Percentiles rank a stretch among this genome's conserved stretches.
Conservation (phyloP, 2,888 invertebrate genomes). For the Heteromyza rotundicornis region DNA sequence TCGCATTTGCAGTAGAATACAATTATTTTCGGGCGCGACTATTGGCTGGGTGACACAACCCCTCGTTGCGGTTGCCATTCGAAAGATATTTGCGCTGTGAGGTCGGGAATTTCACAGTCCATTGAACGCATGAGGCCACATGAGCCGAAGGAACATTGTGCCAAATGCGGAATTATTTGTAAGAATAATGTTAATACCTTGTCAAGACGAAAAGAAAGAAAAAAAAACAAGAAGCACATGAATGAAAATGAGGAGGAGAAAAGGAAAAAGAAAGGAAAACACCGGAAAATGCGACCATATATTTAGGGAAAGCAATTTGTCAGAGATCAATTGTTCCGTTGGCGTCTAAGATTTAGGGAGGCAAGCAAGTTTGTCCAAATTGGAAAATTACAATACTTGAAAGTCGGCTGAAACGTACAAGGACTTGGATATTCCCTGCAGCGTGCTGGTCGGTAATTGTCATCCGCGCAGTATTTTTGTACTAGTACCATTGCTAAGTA, state of each 20-base stretch:
- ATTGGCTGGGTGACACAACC: not conserved
- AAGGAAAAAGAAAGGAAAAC: not conserved
- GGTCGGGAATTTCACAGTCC: conserved; percentile 52
- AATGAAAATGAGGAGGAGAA: not conserved
- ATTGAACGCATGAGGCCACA: conserved; percentile 37
- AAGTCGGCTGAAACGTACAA: too few relatives aligned
- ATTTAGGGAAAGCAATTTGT: not conserved
- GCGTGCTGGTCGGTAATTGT: too few relatives aligned
- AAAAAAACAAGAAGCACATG: not conserved
- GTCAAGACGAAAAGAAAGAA: not conserved
- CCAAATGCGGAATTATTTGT: not conserved
- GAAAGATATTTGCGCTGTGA: too few relatives aligned
- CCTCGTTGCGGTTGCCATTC: too few relatives aligned
- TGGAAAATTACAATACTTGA: too few relatives aligned
- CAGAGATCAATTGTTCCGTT: not conserved
- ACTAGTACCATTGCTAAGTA: too few relatives aligned
- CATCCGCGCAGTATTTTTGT: too few relatives aligned
- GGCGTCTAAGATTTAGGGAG: too few relatives aligned
- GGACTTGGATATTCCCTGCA: too few relatives aligned
- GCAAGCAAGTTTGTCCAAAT: too few relatives aligned
- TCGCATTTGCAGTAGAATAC: not conserved
- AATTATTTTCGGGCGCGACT: not conserved
- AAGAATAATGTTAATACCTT: not conserved
- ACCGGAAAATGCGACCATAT: not conserved
- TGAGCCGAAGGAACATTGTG: not conserved